Percentiles rank a stretch among this genome's conserved stretches.
Evolutionary conservation across 1,140 invertebrate species (phyloP).

Genomic region (Eurosta solidaginis): DNA sequence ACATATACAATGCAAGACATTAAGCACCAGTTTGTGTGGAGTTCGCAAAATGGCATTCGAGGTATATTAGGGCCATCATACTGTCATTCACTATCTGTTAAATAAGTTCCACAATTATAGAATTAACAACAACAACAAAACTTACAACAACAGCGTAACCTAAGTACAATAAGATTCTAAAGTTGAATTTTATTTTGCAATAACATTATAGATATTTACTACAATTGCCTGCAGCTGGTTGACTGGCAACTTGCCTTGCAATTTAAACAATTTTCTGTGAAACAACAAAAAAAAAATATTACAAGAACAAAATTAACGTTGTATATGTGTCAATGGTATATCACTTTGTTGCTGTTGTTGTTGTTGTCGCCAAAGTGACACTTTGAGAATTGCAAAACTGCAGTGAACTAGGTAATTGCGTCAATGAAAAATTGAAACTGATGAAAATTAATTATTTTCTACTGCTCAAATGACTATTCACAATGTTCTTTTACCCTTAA

Average conservation of each 20-base stretch:
- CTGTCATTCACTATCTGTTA: conserved; percentile 14
- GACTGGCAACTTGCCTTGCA: background rate
- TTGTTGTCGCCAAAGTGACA: background rate
- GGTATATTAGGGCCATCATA: conserved; percentile 6
- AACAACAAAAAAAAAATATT: background rate
- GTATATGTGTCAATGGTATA: background rate
- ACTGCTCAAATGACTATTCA: background rate
- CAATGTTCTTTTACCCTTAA: background rate
- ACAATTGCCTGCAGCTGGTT: background rate
- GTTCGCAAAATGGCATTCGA: background rate
- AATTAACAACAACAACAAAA: no score
- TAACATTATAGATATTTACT: background rate
- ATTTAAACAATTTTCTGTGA: background rate
- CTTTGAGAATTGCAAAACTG: conserved; percentile 24
- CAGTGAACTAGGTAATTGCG: conserved; percentile 28
- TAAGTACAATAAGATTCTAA: background rate
- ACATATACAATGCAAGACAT: no score
- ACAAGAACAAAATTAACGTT: background rate
- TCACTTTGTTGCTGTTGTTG: background rate
- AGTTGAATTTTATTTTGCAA: background rate
- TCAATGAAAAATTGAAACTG: conserved; percentile 28
- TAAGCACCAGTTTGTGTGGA: background rate
- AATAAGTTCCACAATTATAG: background rate
- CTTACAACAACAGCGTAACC: background rate
- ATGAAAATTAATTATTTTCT: conserved; percentile 30